A percentile compares a stretch with the other conserved stretches of the same genome.
Evolutionary conservation across 2,113 vertebrate species (phyloP).

Genomic region (Aphyosemion australe): DNA sequence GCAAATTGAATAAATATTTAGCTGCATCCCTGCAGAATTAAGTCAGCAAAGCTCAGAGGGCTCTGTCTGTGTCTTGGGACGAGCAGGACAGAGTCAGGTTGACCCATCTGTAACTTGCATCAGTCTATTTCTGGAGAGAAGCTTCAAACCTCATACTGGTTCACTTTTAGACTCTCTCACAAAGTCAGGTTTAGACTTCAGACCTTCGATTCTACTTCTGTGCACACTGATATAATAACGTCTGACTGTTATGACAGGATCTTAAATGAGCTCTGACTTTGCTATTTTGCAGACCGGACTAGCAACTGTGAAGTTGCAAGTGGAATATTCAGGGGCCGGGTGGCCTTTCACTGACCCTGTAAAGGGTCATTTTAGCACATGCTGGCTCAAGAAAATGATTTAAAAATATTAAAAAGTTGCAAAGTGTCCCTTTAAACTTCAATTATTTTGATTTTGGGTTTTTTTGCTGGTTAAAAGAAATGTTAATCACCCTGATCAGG

Average conservation of each 20-base stretch:
- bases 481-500: too few relatives aligned
- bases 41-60: neutral
- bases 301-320: too few relatives aligned
- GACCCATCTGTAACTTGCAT: constrained; percentile 27
- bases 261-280: neutral
- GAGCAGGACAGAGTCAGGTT: constrained; percentile 7
- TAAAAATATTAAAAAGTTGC: too few relatives aligned
- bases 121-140: constrained; percentile 47
- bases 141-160: constrained; percentile 41
- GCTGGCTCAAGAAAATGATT: too few relatives aligned
- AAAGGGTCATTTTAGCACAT: too few relatives aligned
- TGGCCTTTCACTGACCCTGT: too few relatives aligned
- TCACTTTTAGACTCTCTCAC: constrained; percentile 36
- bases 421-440: too few relatives aligned
- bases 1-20: neutral
- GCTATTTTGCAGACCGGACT: too few relatives aligned
- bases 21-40: neutral
- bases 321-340: too few relatives aligned
- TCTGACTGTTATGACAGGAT: constrained; percentile 12
- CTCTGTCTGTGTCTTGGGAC: neutral
- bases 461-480: too few relatives aligned
- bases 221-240: constrained; percentile 5
- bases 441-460: too few relatives aligned
- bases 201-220: constrained; percentile 29
- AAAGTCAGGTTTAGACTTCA: constrained; percentile 35